A percentile compares a stretch with the other conserved stretches of the same genome.
Evolutionary conservation across 2,888 invertebrate species (phyloP).

Genomic region (Nomada lathburiana): DNA sequence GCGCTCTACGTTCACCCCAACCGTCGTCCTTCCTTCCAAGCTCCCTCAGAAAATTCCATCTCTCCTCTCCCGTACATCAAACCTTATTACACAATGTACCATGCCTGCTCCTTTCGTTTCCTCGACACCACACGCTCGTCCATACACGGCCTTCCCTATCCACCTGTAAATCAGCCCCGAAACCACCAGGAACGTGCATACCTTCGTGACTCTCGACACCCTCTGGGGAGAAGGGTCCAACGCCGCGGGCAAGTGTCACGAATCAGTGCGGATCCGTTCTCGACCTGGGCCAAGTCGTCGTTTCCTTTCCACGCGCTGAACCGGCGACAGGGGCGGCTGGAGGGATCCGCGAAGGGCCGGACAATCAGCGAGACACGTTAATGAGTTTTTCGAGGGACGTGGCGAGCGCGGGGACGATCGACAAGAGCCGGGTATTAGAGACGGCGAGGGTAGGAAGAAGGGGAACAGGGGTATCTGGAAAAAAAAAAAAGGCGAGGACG

Average conservation of each 20-base stretch:
- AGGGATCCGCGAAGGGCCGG: not conserved
- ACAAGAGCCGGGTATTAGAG: constrained; percentile 80
- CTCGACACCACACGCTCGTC: not conserved
- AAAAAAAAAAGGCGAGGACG: constrained; percentile 44
- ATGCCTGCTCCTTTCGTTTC: not conserved
- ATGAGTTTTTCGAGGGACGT: constrained; percentile 83
- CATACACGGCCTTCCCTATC: constrained; percentile 5
- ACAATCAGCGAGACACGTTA: constrained; percentile 78
- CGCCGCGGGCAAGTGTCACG: constrained; percentile 18
- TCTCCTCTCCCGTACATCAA: not conserved
- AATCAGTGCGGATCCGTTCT: constrained; percentile 27
- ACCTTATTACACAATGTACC: not conserved
- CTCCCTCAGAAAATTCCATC: constrained; percentile 6
- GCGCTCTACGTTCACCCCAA: constrained; percentile 2
- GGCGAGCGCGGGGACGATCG: constrained; percentile 79
- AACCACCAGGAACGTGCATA: not conserved
- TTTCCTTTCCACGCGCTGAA: constrained; percentile 22
- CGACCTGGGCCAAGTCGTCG: constrained; percentile 25
- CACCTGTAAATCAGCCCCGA: not conserved
- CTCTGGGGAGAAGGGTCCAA: not conserved
- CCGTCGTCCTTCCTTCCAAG: not conserved
- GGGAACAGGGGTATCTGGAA: constrained; percentile 41
- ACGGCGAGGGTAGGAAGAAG: constrained; percentile 51
- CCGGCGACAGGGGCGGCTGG: not conserved
- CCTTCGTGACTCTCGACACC: not conserved